phyloP scores from a whole-genome alignment of 2,888 invertebrate species.

The Bombyx huttoni region DNA sequence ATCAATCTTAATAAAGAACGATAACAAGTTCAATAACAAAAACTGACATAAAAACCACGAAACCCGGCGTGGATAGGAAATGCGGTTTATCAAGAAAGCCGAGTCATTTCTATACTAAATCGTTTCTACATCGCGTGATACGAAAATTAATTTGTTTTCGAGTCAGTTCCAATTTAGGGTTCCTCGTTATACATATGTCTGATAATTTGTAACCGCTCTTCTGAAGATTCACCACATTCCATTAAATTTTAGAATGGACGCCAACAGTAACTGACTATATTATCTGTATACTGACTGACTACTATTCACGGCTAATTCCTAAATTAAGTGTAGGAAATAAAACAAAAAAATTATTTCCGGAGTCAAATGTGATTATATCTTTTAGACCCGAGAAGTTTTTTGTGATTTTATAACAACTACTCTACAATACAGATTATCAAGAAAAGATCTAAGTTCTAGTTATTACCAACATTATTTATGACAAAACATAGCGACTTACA shows the following conservation, averaged over 20 bases:
- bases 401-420: too few species aligned
- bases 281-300: too few species aligned
- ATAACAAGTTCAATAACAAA: constrained; percentile 39
- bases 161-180: constrained; percentile 35
- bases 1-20: constrained; percentile 29
- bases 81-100: constrained; percentile 41
- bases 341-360: too few species aligned
- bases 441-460: too few species aligned
- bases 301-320: too few species aligned
- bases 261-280: too few species aligned
- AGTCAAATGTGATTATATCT: too few species aligned
- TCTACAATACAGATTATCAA: too few species aligned
- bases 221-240: neutral
- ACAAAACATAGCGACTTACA: too few species aligned
- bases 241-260: neutral
- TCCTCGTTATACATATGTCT: constrained; percentile 6
- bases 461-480: too few species aligned
- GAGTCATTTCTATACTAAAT: constrained; percentile 50
- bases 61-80: constrained; percentile 32
- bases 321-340: too few species aligned
- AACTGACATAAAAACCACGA: constrained; percentile 44
- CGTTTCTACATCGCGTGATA: constrained; percentile 55
- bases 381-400: too few species aligned
- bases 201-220: neutral
- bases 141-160: constrained; percentile 54